Evolutionary conservation across 2,888 invertebrate genomes (phyloP).

Genomic region (Mimachlamys varia): DNA sequence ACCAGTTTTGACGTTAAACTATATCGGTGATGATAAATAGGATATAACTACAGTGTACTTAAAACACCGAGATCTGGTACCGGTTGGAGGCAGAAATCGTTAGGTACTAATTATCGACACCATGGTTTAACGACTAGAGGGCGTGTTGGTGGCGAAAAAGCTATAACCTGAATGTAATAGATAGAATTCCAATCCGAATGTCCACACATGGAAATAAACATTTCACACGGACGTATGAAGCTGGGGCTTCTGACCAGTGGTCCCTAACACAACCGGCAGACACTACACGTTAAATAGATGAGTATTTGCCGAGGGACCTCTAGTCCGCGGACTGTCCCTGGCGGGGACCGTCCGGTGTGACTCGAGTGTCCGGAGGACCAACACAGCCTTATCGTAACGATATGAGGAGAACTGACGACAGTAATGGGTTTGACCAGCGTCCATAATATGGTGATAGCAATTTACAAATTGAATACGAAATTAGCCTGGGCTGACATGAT

Average conservation of each 20-base stretch:
- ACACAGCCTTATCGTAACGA: not conserved
- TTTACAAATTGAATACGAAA: not conserved
- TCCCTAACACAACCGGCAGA: not conserved
- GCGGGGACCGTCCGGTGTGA: not conserved
- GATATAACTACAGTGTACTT: no score
- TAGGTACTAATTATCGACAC: not conserved
- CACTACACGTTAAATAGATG: not conserved
- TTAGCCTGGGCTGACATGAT: not conserved
- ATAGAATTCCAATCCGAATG: not conserved
- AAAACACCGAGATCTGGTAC: no score
- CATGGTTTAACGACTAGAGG: not conserved
- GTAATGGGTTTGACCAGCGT: not conserved
- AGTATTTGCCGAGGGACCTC: not conserved
- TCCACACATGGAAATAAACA: conserved; percentile 17
- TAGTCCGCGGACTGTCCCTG: not conserved
- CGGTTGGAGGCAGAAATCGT: not conserved
- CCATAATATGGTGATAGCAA: not conserved
- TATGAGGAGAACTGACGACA: not conserved
- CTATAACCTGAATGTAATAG: not conserved
- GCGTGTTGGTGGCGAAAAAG: not conserved
- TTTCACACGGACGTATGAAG: not conserved
- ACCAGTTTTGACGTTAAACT: no score
- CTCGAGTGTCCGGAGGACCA: not conserved
- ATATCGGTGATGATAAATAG: no score
- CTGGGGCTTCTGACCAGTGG: not conserved